Base-by-base conservation (phyloP, 2,113 vertebrate genomes). In the Tinamus guttatus region DNA sequence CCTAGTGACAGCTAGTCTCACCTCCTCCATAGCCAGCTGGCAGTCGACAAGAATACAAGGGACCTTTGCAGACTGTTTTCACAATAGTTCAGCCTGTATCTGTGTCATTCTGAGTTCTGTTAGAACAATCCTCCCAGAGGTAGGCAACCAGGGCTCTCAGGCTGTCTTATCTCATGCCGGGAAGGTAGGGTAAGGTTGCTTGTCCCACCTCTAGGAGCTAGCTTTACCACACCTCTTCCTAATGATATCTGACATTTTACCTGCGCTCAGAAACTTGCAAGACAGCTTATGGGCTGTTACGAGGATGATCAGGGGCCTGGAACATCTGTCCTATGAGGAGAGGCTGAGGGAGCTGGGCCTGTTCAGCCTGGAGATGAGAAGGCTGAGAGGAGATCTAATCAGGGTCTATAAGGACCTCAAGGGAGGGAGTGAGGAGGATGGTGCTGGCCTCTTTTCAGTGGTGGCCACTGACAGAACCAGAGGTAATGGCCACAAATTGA, bases 91-190 rank as follows among this genome's bases (percentile, higher is more conserved):
- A 67, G 40, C 75, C 54, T 36, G 13, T 24, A 73, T 36, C 38
- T 79, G 28, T 59, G 40, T 82, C 0, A 0, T 32, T 52, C 0
- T 2, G 76, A 64, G 27, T 38, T 11, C 5, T 0, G 0, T 71
- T 56, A 34, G 6, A 64, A 41, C 80, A 86, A 10, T 69, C 7
- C 14, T 62, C 13, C 19, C 47, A 43, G 52, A 1, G 17, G 67
- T 0, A 63, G 1, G 58, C 20, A 62, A 28, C 20, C 4, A 15
- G n/a, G 19, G 24, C 20, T 45, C 79, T 68, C 19, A n/a, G 17
- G 27, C 9, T 90, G 18, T 52, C n/a, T 59, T 88, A 4, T n/a
- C 49, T 82, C 13, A 25, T 14, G 4, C 0, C 24, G 24, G 24
- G 49, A 7, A 86, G 58, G 54, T 3, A 65, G 38, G 25, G 10